phyloP scores from a whole-genome alignment of 2,797 vertebrate genomes.

The Bradypus variegatus region DNA sequence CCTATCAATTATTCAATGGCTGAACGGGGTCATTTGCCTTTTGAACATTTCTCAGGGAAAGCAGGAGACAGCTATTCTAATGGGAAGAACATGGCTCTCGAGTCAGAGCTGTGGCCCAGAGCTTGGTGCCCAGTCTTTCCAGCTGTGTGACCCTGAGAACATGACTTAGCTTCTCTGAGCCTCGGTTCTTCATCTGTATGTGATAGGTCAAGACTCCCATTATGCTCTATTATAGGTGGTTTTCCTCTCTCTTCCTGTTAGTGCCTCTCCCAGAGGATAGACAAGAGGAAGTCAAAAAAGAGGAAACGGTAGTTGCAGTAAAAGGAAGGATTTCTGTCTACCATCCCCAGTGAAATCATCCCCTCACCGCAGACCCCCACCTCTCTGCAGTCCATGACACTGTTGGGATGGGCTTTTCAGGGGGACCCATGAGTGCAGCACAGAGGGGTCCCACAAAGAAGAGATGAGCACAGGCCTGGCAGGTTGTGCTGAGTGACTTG shows the following conservation, averaged over 20 bases:
- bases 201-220: not conserved
- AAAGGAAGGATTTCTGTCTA: not conserved
- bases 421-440: not conserved
- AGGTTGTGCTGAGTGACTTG: not conserved
- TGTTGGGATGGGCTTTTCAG: not conserved
- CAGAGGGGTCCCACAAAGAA: not conserved
- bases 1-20: not conserved
- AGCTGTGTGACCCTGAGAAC: not conserved
- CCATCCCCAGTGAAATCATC: not conserved
- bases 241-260: not conserved
- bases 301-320: not conserved
- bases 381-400: not conserved
- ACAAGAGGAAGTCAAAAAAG: not conserved
- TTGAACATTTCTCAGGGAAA: not conserved
- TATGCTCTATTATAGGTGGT: rapidly evolving
- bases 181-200: not conserved
- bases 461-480: not conserved
- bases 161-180: not conserved
- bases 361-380: not conserved
- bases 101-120: not conserved
- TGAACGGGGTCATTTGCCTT: not conserved
- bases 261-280: not conserved
- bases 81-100: not conserved
- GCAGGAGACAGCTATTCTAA: not conserved
- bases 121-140: not conserved